phyloP scores from a whole-genome alignment of 1,140 invertebrate genomes.

The Tetramorium alpestre region DNA sequence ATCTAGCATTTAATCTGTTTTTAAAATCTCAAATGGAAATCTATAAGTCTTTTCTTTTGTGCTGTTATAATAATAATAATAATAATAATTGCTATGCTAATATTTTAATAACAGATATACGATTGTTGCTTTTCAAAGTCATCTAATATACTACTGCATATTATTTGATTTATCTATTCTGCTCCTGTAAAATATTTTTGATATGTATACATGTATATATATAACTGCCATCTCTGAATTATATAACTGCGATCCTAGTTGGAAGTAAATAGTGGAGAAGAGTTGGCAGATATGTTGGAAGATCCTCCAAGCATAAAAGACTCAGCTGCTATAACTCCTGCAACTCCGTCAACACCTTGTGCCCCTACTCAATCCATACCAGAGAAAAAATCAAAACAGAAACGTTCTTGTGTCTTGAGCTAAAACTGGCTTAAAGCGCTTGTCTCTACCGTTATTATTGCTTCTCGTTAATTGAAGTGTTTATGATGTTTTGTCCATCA shows the following conservation, averaged over 20 bases:
- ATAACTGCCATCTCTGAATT: conserved; percentile 63
- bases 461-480: conserved; percentile 64
- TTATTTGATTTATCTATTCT: conserved; percentile 9
- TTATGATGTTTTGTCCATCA: conserved; percentile 61
- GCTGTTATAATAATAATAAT: no score
- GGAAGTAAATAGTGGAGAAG: conserved; percentile 83
- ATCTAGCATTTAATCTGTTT: not conserved
- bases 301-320: conserved; percentile 82
- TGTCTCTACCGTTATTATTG: conserved; percentile 62
- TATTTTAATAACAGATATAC: not conserved
- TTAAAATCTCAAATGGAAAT: conserved; percentile 14
- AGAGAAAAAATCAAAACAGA: conserved; percentile 83
- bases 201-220: conserved; percentile 9
- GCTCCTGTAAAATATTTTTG: conserved; percentile 17
- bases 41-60: not conserved
- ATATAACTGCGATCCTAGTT: conserved; percentile 76
- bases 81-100: not conserved
- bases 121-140: conserved; percentile 1
- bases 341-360: conserved; percentile 82
- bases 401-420: conserved; percentile 83
- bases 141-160: not conserved
- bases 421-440: conserved; percentile 75
- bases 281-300: conserved; percentile 83
- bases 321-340: conserved; percentile 79
- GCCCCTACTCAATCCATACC: conserved; percentile 78